Evolutionary conservation across 2,113 vertebrate species (phyloP), one percentile per base, ranked within the genome.

Genomic region (Bombycilla garrulus): DNA sequence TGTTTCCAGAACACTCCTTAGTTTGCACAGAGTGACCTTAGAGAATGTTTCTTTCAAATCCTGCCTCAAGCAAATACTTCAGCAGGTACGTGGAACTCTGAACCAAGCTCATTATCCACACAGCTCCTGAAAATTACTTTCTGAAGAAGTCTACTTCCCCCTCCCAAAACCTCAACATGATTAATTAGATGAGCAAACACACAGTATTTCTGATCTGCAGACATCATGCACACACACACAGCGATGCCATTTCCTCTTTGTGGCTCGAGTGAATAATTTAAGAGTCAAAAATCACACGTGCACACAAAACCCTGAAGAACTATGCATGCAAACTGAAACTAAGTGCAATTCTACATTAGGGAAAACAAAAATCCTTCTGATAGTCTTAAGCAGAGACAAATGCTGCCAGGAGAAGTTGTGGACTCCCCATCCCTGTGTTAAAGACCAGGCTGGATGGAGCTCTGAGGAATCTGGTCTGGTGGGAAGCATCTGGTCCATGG

Each of bases 231-330:
- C n/a, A 76, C 33, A 57, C 48, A 91, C 53, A 47, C 3, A 4
- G 35, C 65, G 48, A 45, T 3, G 31, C 33, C 33, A 54, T 76
- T 85, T 74, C 53, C 53, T 72, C 31, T 85, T 67, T 51, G 25
- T 47, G 66, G 57, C 31, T 51, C 3, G 0, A 73, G 35, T 0
- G 0, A 60, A 6, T 56, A 71, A 66, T 20, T 58, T 38, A 3
- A 10, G n/a, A 80, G 33, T 40, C 53, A 66, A 44, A 85, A 91
- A 76, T 14, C 47, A 48, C 4, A 64, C 1, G 1, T 7, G 5
- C 16, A 71, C 53, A 76, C 44, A 60, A 53, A 48, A 19, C 8
- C 28, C 44, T 35, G 2, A 77, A 64, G 44, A 86, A n/a, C 19
- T 4, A 11, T 35, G 21, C 10, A 62, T 31, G 33, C 4, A 29